Percentiles rank a stretch among this genome's conserved stretches.
These are phyloP conservation scores for Lophura nycthemera DNA, from an alignment of 2,113 vertebrate species.

Conservation along the genomic window DNA sequence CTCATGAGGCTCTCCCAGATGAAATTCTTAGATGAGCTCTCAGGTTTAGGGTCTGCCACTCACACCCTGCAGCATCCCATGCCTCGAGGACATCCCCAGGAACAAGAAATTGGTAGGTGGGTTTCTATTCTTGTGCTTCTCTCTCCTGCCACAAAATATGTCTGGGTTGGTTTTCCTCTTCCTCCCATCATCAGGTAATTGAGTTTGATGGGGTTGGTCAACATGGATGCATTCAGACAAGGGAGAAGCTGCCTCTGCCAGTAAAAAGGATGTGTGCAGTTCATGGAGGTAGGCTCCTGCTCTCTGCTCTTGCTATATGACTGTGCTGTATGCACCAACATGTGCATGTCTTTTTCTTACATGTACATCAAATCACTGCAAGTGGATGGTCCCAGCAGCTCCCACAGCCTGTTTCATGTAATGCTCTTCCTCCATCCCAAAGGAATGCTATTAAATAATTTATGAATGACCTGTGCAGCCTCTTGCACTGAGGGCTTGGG, in stretches of 20 bases:
- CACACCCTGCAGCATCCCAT: too few relatives aligned
- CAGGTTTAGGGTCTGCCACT: too few relatives aligned
- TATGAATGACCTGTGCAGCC: neutral
- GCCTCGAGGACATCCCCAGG: neutral
- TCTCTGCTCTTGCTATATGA: neutral
- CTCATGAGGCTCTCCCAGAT: neutral
- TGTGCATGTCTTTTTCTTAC: accelerated
- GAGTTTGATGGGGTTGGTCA: neutral
- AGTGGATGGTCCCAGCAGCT: neutral
- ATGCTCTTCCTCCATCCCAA: accelerated
- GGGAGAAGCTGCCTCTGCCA: accelerated
- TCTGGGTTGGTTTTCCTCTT: neutral
- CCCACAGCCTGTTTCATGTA: neutral
- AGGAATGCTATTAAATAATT: neutral
- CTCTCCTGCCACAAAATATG: neutral
- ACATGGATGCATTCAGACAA: neutral
- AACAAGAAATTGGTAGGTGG: neutral
- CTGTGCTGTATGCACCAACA: too few relatives aligned
- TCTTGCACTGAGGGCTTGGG: neutral
- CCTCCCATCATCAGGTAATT: neutral
- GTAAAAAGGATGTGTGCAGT: neutral
- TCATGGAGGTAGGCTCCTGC: neutral
- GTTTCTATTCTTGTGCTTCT: neutral
- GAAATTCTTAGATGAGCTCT: neutral
- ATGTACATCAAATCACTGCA: neutral